Base-by-base conservation (phyloP, 2,797 vertebrate genomes). In the Pachyuromys duprasi region DNA sequence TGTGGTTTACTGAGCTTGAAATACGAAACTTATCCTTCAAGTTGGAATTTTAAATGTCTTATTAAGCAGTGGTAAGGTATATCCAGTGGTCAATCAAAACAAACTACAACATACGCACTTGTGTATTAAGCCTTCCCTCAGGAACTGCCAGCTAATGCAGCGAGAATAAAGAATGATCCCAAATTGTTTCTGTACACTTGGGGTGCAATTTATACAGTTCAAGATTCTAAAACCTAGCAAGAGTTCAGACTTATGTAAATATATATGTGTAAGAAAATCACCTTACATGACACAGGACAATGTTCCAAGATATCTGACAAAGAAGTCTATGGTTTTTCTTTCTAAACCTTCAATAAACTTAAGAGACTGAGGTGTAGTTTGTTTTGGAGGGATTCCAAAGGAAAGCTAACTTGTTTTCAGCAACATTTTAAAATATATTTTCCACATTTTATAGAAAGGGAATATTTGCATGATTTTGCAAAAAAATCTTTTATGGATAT, bases 1-100 rank as follows among this genome's bases (percentile, higher is more conserved):
- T 57, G 3, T 97, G 97, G 98, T 98, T 98, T 98, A 98, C 97
- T 97, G 83, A 95, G 96, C 87, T 98, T 98, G 96, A 98, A 98
- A 98, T 98, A 97, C 96, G 97, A 98, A 98, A 96, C 93, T 87
- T 96, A 98, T 95, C 96, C 98, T 98, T 98, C 93, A 97, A 97
- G 97, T 95, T 98, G 96, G 97, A 98, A 98, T 98, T 98, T 97
- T 98, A 98, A 98, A 96, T 98, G 96, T 98, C 96, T 97, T 98
- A 94, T 97, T 98, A 98, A 98, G 97, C 95, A 98, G 96, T 70
- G 95, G 95, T 97, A 97, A 98, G 95, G 87, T 97, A 93, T 97
- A 97, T 96, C 97, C 97, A 93, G 97, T 97, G 82, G 95, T 98
- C 96, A 97, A 98, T 97, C 86, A 97, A 98, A 98, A 94, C 95